Evolutionary conservation across 37 sponge, comb jelly and placozoan genomes (phyloP), one percentile per base, ranked within the genome.

Genomic region (Trichoplax adhaerens): DNA sequence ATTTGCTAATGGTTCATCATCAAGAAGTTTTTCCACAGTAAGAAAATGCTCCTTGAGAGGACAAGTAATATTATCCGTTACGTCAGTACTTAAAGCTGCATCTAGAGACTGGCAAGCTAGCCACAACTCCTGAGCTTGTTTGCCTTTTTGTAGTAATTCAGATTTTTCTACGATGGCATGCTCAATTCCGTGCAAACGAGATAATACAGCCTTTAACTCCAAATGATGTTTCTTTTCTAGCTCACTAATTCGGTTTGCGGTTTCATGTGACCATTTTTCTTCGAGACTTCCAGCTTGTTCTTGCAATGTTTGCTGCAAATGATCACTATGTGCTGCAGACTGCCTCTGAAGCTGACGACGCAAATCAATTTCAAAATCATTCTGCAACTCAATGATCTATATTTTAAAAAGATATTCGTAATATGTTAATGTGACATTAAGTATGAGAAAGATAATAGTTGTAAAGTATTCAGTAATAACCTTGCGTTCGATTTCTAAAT

Each of bases 21-120:
- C 51, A 8, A 82, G 79, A 52, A 82, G 77, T 48, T 81, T 64
- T 10, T 59, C 74, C 57, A 86, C 56, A 3, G 82, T 56, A 2
- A 64, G 55, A 64, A 87, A 51, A 68, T 85, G 79, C 1, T 10
- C 62, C 0, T 8, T 52, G 53, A 83, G 64, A 29, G 53, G 58
- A 50, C 72, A 61, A 7, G 78, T 62, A 47, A 77, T 77, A 49
- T 68, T 49, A 49, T 60, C 54, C 10, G 55, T 47, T 52, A 73
- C 65, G 47, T 75, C 76, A 4, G 52, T n/a, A 8, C 75, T 54
- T 54, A 90, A 48, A 46, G 80, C 79, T 50, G 50, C 68, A 48
- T 57, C 59, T 56, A 90, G 79, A 56, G 68, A 58, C 56, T 87
- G 80, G 65, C 82, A 90, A 10, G 91, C 84, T 49, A 69, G 73